These are phyloP conservation scores for Dynastes tityus DNA, from an alignment of 2,888 invertebrate species.

Conservation along the genomic window DNA sequence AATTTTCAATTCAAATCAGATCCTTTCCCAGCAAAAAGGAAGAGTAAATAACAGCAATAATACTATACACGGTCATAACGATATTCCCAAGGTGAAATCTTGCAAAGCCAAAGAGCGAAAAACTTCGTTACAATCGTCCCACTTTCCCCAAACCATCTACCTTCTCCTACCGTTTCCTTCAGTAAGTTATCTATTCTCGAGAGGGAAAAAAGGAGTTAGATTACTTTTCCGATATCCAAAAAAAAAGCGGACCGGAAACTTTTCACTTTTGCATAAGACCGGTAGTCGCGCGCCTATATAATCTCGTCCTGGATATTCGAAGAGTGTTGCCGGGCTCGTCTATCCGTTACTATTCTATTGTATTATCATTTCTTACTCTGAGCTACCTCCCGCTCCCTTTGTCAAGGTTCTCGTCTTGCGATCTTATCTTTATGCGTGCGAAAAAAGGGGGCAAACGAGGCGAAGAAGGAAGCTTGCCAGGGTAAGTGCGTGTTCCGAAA, in stretches of 20 bases:
- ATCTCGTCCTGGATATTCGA: conserved; percentile 23
- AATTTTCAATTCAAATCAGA: too few relatives aligned
- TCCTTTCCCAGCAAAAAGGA: too few relatives aligned
- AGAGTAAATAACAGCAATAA: conserved; percentile 10
- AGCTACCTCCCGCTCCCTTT: background rate
- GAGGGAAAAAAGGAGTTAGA: conserved; percentile 28
- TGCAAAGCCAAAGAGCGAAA: background rate
- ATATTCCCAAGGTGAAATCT: background rate
- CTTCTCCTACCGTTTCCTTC: background rate
- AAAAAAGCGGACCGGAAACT: conserved; percentile 25
- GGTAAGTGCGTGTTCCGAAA: background rate
- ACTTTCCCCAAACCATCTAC: background rate
- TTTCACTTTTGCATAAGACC: conserved; percentile 42
- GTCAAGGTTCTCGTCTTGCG: background rate
- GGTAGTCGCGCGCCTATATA: conserved; percentile 16
- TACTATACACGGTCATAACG: background rate
- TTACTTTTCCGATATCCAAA: conserved; percentile 46
- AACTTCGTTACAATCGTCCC: background rate
- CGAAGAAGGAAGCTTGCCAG: background rate
- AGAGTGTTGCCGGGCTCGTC: conserved; percentile 14
- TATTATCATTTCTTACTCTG: conserved; percentile 42
- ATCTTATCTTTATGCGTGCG: conserved; percentile 23
- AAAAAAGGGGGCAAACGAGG: background rate
- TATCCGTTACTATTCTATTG: conserved; percentile 41
- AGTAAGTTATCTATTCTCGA: conserved; percentile 21